A percentile compares a stretch with the other conserved stretches of the same genome.
Conservation (phyloP, 2,797 vertebrate genomes). For the Lithobates pipiens region DNA sequence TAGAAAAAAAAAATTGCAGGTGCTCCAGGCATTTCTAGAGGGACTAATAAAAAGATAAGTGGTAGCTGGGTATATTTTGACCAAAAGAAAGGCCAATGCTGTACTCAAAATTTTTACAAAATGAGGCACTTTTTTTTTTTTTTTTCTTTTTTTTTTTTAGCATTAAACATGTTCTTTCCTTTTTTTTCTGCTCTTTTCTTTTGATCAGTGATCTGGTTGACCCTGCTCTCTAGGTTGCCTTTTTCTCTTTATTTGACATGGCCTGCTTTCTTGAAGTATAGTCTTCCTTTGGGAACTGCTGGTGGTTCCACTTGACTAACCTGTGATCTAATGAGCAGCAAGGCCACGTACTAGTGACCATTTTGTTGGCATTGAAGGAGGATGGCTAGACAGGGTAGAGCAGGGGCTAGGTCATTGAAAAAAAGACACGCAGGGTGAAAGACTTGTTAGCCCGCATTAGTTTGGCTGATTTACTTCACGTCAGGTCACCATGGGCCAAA, state of each 20-base stretch:
- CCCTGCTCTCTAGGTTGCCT: constrained; percentile 83
- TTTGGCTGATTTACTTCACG: constrained; percentile 80
- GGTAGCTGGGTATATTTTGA: too few relatives aligned
- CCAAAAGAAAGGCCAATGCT: too few relatives aligned
- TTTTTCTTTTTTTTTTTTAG: background rate
- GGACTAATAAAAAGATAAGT: too few relatives aligned
- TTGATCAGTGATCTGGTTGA: constrained; percentile 96
- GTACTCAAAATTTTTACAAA: too few relatives aligned
- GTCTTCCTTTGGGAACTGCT: constrained; percentile 80
- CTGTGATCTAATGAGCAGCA: constrained; percentile 82
- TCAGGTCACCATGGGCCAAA: constrained; percentile 75
- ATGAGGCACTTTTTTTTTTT: too few relatives aligned
- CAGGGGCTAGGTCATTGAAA: constrained; percentile 72
- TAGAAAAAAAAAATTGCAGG: too few relatives aligned
- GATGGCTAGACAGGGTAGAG: constrained; percentile 75
- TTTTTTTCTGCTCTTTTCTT: constrained; percentile 72
- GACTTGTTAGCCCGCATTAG: constrained; percentile 78
- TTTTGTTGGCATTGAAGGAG: constrained; percentile 78
- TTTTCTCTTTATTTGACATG: constrained; percentile 90
- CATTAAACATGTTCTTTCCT: background rate
- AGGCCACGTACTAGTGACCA: constrained; percentile 76
- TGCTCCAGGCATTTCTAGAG: too few relatives aligned
- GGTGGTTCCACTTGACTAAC: constrained; percentile 86
- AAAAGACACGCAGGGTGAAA: constrained; percentile 75
- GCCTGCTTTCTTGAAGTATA: constrained; percentile 81